Evolutionary conservation across 2,113 vertebrate genomes (phyloP).

Genomic region (Guaruba guarouba): DNA sequence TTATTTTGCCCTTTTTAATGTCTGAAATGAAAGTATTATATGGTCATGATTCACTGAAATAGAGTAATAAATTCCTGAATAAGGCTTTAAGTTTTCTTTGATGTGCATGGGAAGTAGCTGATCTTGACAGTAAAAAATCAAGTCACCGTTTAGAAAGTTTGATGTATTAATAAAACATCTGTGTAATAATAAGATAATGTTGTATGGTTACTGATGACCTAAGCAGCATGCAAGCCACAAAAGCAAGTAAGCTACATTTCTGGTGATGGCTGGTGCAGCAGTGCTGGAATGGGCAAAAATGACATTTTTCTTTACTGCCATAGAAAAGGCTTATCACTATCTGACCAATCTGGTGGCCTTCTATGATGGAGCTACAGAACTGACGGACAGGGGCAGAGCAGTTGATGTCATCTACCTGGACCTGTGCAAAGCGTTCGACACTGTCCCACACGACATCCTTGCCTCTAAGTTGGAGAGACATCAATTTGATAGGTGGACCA

Average conservation of each 20-base stretch:
- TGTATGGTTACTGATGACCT: neutral
- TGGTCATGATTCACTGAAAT: neutral
- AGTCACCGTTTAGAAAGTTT: slow-evolving; percentile 12
- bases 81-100: neutral
- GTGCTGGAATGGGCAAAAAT: neutral
- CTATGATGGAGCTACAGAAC: no score
- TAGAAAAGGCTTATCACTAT: neutral
- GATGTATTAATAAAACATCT: neutral
- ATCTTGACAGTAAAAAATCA: slow-evolving; percentile 6
- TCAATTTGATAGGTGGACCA: no score
- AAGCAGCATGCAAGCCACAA: neutral
- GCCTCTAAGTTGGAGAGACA: no score
- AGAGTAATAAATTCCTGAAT: neutral
- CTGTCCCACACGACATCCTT: no score
- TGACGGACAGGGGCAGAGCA: no score
- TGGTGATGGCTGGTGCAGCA: neutral
- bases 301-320: neutral
- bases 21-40: neutral
- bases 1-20: slow-evolving; percentile 24
- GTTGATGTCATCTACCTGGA: no score
- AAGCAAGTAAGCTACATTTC: neutral
- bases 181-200: neutral
- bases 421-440: no score
- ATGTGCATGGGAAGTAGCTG: neutral
- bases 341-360: neutral